phyloP scores from a whole-genome alignment of 2,888 invertebrate genomes.

The Halictus quadricinctus region DNA sequence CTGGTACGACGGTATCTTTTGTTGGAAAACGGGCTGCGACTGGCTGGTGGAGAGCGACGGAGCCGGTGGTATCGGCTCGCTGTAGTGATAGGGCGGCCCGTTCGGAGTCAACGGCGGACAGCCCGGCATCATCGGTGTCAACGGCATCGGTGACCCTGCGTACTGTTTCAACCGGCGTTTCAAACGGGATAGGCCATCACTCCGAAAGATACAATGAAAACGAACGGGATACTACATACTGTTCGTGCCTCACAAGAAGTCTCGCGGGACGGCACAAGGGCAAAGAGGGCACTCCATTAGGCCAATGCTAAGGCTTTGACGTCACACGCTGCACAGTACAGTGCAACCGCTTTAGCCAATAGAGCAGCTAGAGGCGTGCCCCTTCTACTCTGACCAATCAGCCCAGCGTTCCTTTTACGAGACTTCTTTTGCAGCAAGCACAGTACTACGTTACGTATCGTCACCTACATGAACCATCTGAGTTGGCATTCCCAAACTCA shows the following conservation, averaged over 20 bases:
- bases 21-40: slow-evolving; percentile 80
- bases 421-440: too few species aligned
- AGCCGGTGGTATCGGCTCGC: slow-evolving; percentile 84
- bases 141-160: slow-evolving; percentile 80
- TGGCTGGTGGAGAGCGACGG: slow-evolving; percentile 80
- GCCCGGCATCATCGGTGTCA: slow-evolving; percentile 81
- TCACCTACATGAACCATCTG: slow-evolving; percentile 77
- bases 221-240: neutral
- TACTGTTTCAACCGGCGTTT: slow-evolving; percentile 68
- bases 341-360: too few species aligned
- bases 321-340: too few species aligned
- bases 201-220: neutral
- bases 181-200: neutral
- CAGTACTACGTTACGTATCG: neutral
- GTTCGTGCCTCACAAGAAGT: too few species aligned
- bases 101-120: slow-evolving; percentile 80
- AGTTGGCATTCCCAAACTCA: slow-evolving; percentile 78
- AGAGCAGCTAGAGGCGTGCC: too few species aligned
- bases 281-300: too few species aligned
- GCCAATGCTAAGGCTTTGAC: too few species aligned
- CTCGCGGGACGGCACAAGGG: too few species aligned
- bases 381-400: too few species aligned
- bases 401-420: too few species aligned
- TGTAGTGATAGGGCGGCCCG: slow-evolving; percentile 85
- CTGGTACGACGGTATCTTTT: slow-evolving; percentile 78